A percentile compares a stretch with the other conserved stretches of the same genome.
Evolutionary conservation across 2,888 invertebrate species (phyloP).

Genomic region (Epicampocera succincta): DNA sequence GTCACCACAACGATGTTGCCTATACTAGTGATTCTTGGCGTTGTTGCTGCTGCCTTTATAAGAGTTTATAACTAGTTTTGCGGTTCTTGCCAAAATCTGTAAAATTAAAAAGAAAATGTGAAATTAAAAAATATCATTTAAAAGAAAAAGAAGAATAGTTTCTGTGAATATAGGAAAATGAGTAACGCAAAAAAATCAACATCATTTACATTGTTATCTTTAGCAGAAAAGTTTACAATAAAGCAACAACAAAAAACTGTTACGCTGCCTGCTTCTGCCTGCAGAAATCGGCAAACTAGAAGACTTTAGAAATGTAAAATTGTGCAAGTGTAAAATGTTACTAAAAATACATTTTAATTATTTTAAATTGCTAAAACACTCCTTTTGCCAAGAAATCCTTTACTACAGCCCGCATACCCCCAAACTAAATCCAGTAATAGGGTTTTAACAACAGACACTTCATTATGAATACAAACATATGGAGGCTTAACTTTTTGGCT

Average conservation of each 20-base stretch:
- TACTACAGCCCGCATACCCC: not conserved
- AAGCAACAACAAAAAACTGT: not conserved
- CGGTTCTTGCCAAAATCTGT: conserved; percentile 66
- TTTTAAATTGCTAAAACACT: conserved; percentile 61
- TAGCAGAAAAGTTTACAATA: conserved; percentile 22
- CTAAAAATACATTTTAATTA: conserved; percentile 66
- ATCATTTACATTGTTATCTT: conserved; percentile 61
- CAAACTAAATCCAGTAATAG: conserved; percentile 41
- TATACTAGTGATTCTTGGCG: conserved; percentile 5
- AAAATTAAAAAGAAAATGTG: conserved; percentile 39
- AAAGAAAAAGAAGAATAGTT: not conserved
- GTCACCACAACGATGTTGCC: conserved; percentile 14
- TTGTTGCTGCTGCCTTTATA: conserved; percentile 29
- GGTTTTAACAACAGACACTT: conserved; percentile 32
- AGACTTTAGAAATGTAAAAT: conserved; percentile 26
- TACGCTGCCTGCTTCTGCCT: not conserved
- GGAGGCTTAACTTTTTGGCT: conserved; percentile 54
- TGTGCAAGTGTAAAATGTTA: conserved; percentile 32
- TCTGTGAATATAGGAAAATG: conserved; percentile 39
- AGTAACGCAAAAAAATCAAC: conserved; percentile 49
- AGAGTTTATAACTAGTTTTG: conserved; percentile 66
- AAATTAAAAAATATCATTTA: conserved; percentile 17
- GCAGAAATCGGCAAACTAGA: not conserved
- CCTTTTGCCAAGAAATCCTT: conserved; percentile 45
- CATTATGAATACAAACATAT: conserved; percentile 45